A percentile compares a stretch with the other conserved stretches of the same genome.
These are phyloP conservation scores for Cephus pulcher DNA, from an alignment of 2,888 invertebrate species.

Conservation along the genomic window DNA sequence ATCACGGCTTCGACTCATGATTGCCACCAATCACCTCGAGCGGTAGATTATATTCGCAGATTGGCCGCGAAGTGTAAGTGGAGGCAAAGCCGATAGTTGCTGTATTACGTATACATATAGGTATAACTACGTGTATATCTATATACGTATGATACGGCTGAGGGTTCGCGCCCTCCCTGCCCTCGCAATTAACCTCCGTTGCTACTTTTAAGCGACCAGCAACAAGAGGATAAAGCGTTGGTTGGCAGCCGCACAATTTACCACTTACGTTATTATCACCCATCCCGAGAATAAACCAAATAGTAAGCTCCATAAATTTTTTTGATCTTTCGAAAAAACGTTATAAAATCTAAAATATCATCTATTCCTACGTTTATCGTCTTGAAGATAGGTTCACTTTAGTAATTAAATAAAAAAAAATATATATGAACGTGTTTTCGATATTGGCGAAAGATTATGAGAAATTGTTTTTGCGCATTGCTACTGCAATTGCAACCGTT, in stretches of 20 bases:
- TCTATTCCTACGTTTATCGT: background rate
- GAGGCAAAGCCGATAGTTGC: constrained; percentile 15
- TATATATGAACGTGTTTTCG: background rate
- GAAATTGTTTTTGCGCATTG: background rate
- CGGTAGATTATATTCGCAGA: constrained; percentile 30
- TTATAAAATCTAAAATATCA: background rate
- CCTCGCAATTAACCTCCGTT: constrained; percentile 41
- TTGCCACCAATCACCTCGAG: constrained; percentile 26
- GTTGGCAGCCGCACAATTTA: constrained; percentile 28
- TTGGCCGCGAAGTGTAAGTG: constrained; percentile 24
- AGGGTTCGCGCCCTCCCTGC: constrained; percentile 28
- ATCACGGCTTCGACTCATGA: constrained; percentile 32
- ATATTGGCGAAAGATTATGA: background rate
- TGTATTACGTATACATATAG: no score
- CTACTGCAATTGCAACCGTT: background rate
- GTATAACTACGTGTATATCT: background rate
- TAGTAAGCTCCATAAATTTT: background rate
- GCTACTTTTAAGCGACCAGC: constrained; percentile 30
- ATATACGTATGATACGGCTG: constrained; percentile 21
- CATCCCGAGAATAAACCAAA: background rate
- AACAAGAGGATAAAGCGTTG: constrained; percentile 21
- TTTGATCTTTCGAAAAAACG: background rate
- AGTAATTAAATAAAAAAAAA: background rate
- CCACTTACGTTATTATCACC: constrained; percentile 28
- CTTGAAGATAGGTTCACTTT: background rate